Percentiles rank a stretch among this genome's conserved stretches.
These are phyloP conservation scores for Nematostella vectensis DNA, from an alignment of 92 coral and sea anemone species.

Conservation along the genomic window DNA sequence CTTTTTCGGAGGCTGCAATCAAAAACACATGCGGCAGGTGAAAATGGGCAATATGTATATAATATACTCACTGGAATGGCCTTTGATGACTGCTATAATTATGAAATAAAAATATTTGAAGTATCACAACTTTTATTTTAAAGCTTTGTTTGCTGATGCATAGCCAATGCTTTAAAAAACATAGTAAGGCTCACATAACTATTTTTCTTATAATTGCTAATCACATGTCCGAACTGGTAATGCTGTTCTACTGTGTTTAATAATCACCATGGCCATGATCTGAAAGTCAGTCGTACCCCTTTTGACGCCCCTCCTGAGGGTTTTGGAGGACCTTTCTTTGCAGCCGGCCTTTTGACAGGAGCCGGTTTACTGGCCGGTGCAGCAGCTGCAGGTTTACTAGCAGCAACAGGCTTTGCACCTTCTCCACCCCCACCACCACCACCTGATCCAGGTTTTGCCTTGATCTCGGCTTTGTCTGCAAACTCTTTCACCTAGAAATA, in stretches of 20 bases:
- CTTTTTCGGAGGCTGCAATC: slow-evolving; percentile 47
- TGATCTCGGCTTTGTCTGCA: slow-evolving; percentile 82
- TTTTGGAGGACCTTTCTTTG: slow-evolving; percentile 46
- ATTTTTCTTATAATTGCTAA: too few relatives aligned
- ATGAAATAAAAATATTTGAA: too few relatives aligned
- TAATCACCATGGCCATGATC: too few relatives aligned
- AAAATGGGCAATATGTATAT: not conserved
- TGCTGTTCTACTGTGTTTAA: too few relatives aligned
- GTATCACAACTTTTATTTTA: too few relatives aligned
- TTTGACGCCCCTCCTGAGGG: slow-evolving; percentile 13
- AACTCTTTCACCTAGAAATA: slow-evolving; percentile 76
- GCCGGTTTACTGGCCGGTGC: slow-evolving; percentile 28
- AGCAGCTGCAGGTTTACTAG: slow-evolving; percentile 41
- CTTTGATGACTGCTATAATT: too few relatives aligned
- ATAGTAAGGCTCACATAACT: too few relatives aligned
- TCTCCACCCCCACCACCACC: slow-evolving; percentile 30
- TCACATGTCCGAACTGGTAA: too few relatives aligned
- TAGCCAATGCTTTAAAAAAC: too few relatives aligned
- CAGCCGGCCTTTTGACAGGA: slow-evolving; percentile 27
- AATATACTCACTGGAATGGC: not conserved
- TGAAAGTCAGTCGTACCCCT: not conserved
- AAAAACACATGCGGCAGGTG: not conserved
- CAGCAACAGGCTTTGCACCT: slow-evolving; percentile 6
- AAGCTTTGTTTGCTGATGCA: too few relatives aligned
- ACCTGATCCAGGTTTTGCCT: slow-evolving; percentile 53